These are phyloP conservation scores for Aleiodes testaceus DNA, from an alignment of 2,888 invertebrate species.

Conservation along the genomic window DNA sequence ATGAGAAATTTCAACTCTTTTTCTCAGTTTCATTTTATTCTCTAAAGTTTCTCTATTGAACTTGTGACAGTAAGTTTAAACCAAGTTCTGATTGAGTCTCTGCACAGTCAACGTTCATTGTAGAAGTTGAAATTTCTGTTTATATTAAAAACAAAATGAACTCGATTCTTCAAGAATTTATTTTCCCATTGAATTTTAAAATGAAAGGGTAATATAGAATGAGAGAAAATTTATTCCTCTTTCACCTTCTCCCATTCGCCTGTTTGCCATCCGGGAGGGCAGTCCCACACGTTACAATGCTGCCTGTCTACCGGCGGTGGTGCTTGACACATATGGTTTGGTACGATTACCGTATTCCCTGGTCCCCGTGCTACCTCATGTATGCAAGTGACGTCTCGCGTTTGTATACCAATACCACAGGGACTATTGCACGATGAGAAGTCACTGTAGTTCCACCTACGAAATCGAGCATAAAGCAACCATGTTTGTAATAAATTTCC, in stretches of 20 bases:
- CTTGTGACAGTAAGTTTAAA: too few species aligned
- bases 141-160: too few species aligned
- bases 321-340: conserved; percentile 93
- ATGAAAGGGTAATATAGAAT: too few species aligned
- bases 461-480: conserved; percentile 52
- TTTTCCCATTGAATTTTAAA: too few species aligned
- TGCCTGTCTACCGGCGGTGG: conserved; percentile 92
- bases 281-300: conserved; percentile 94
- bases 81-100: too few species aligned
- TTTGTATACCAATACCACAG: conserved; percentile 95
- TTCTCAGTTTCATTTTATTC: too few species aligned
- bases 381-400: conserved; percentile 90
- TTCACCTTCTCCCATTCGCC: conserved; percentile 87
- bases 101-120: too few species aligned
- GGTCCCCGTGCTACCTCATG: conserved; percentile 90
- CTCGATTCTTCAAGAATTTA: too few species aligned
- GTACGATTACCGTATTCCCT: conserved; percentile 92
- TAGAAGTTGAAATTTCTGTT: too few species aligned
- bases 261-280: conserved; percentile 92
- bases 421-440: conserved; percentile 93
- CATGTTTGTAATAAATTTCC: not conserved
- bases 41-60: too few species aligned
- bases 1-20: too few species aligned
- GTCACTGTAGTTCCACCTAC: conserved; percentile 90
- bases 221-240: not conserved